Evolutionary conservation across 2,888 invertebrate species (phyloP).

Genomic region (Parthenolecanium corni): DNA sequence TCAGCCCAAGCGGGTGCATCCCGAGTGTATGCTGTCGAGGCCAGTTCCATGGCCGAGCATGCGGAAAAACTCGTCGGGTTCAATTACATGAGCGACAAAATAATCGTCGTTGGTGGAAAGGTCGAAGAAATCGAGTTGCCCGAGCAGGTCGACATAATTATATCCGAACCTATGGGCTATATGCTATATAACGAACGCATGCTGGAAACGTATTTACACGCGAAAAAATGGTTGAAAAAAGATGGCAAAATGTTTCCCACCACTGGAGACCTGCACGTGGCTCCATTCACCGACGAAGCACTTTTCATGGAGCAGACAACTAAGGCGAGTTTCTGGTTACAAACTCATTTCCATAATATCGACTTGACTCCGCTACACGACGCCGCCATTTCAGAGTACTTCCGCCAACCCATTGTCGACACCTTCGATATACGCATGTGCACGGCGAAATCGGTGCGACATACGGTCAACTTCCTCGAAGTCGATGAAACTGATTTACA

Average conservation of each 20-base stretch:
- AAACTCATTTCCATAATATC: slow-evolving; percentile 94
- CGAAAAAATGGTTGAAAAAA: slow-evolving; percentile 92
- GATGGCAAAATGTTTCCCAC: slow-evolving; percentile 91
- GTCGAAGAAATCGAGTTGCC: slow-evolving; percentile 95
- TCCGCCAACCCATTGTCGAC: slow-evolving; percentile 94
- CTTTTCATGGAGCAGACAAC: slow-evolving; percentile 96
- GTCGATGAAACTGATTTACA: slow-evolving; percentile 90
- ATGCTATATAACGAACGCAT: slow-evolving; percentile 99
- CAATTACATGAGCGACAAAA: slow-evolving; percentile 76
- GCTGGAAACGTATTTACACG: slow-evolving; percentile 96
- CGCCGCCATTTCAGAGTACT: slow-evolving; percentile 93
- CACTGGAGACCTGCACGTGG: slow-evolving; percentile 90
- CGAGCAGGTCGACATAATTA: slow-evolving; percentile 90
- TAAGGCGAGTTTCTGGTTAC: slow-evolving; percentile 98
- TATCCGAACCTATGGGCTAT: slow-evolving; percentile 99
- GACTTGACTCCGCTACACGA: slow-evolving; percentile 82
- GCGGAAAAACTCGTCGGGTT: slow-evolving; percentile 76
- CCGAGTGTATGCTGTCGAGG: slow-evolving; percentile 97
- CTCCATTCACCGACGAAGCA: slow-evolving; percentile 95
- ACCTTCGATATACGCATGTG: slow-evolving; percentile 97
- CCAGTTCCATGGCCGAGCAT: slow-evolving; percentile 95
- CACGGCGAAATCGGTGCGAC: slow-evolving; percentile 83
- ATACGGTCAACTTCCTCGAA: slow-evolving; percentile 84
- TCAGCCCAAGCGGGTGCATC: slow-evolving; percentile 94
- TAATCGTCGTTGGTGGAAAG: slow-evolving; percentile 90